A percentile compares a stretch with the other conserved stretches of the same genome.
Conservation (phyloP, 1,140 invertebrate genomes). For the Diabrotica virgifera region DNA sequence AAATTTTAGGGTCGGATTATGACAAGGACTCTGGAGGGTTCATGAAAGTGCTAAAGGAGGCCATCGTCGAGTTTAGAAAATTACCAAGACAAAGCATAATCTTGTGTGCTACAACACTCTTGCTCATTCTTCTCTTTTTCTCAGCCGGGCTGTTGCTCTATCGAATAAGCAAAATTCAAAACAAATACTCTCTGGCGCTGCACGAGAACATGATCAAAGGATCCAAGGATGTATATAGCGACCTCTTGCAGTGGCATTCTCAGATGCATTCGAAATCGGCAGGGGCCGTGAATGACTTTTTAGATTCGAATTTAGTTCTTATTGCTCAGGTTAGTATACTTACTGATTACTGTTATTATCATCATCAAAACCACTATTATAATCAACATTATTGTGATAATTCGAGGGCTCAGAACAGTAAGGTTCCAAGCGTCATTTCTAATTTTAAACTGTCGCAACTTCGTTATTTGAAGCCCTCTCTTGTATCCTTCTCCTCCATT, state of each 20-base stretch:
- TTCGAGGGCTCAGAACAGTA: too few relatives aligned
- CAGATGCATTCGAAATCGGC: slow-evolving; percentile 61
- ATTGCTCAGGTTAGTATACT: slow-evolving; percentile 57
- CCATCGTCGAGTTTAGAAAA: slow-evolving; percentile 34
- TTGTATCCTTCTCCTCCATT: too few relatives aligned
- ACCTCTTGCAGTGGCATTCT: slow-evolving; percentile 58
- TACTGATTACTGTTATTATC: not conserved
- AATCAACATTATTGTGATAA: too few relatives aligned
- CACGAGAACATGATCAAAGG: slow-evolving; percentile 36
- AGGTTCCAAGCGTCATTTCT: too few relatives aligned
- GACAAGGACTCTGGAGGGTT: slow-evolving; percentile 27
- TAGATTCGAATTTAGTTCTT: slow-evolving; percentile 60
- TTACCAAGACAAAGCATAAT: slow-evolving; percentile 44
- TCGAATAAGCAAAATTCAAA: slow-evolving; percentile 51
- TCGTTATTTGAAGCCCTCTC: too few relatives aligned
- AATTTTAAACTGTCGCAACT: too few relatives aligned
- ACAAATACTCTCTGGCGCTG: slow-evolving; percentile 40
- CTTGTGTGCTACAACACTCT: slow-evolving; percentile 47
- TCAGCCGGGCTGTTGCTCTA: slow-evolving; percentile 51
- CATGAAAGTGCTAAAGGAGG: slow-evolving; percentile 28
- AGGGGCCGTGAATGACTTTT: slow-evolving; percentile 58
- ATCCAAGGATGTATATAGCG: slow-evolving; percentile 57
- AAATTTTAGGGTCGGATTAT: slow-evolving; percentile 4
- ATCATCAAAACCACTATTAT: too few relatives aligned
- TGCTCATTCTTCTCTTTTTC: slow-evolving; percentile 50